Base-by-base conservation (phyloP, 2,888 invertebrate species). In the Pyrrhia umbra region DNA sequence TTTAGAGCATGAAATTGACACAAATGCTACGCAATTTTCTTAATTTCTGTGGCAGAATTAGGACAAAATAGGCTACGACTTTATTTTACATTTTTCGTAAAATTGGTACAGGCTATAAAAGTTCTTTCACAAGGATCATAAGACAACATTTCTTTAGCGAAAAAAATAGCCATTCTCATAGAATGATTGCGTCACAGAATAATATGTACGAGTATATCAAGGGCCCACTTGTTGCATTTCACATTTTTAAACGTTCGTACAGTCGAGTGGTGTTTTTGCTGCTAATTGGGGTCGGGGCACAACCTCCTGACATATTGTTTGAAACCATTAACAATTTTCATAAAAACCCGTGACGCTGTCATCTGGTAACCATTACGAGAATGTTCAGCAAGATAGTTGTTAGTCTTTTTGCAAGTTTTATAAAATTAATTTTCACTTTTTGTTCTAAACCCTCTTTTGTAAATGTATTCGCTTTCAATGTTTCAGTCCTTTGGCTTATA, bases 211-310 rank as follows among this genome's bases (percentile, higher is more conserved):
- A n/a, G n/a, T n/a, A n/a, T 46, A 57, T 65, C 50, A 58, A 74
- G 64, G 55, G 60, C 51, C n/a, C n/a, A n/a, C n/a, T n/a, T n/a
- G n/a, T n/a, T n/a, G n/a, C n/a, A n/a, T n/a, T n/a, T n/a, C n/a
- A n/a, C 69, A 77, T 63, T 79, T 73, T 70, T 66, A 75, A 77
- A 74, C 68, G 71, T 68, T 68, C 54, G 50, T 62, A 23, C 56
- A 57, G 59, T 77, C 62, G 63, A 84, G 77, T 81, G 75, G 57
- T 62, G 75, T 80, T 82, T 82, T 84, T 80, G 54, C 71, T 46
- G 16, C 74, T 73, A 77, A 76, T 79, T 81, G 73, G 79, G 67
- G 79, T 68, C 75, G 58, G 18, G 16, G 16, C 57, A 55, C 47
- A 69, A 42, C 43, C 23, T 9, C 40, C 20, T 63, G 68, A 73